A percentile compares a stretch with the other conserved stretches of the same genome.
Evolutionary conservation across 2,888 invertebrate genomes (phyloP).

Genomic region (Seira ritae): DNA sequence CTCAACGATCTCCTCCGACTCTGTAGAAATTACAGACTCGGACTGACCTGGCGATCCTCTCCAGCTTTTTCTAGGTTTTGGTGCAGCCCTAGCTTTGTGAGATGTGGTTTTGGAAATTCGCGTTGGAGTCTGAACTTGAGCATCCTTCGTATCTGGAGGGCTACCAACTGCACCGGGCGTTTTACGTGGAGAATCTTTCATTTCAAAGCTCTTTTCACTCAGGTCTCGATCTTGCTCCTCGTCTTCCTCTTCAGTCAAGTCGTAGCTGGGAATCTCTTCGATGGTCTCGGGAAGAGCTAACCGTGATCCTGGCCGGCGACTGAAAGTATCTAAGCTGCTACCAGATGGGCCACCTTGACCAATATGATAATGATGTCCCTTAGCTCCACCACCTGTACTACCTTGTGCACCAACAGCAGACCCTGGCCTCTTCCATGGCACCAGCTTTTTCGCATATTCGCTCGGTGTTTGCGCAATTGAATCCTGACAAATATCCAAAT

Average conservation of each 20-base stretch:
- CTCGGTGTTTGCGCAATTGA: slow-evolving; percentile 67
- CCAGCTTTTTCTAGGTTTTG: slow-evolving; percentile 52
- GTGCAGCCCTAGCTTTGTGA: slow-evolving; percentile 44
- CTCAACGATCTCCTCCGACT: slow-evolving; percentile 64
- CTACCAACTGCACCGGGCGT: not conserved
- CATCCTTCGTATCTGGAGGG: slow-evolving; percentile 53
- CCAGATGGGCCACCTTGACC: not conserved
- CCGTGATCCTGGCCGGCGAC: slow-evolving; percentile 32
- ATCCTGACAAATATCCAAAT: slow-evolving; percentile 71
- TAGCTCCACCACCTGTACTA: not conserved
- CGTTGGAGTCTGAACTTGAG: slow-evolving; percentile 65
- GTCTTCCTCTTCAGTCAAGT: slow-evolving; percentile 31
- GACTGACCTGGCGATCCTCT: slow-evolving; percentile 48
- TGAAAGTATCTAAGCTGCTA: not conserved
- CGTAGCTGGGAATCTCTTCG: slow-evolving; percentile 57
- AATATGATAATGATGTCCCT: not conserved
- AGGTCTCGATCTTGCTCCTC: slow-evolving; percentile 64
- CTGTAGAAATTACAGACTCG: slow-evolving; percentile 60
- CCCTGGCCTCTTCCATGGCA: slow-evolving; percentile 58
- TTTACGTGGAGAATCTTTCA: slow-evolving; percentile 37
- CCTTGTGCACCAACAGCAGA: slow-evolving; percentile 36
- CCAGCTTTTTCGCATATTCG: slow-evolving; percentile 68
- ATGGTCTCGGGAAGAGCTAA: slow-evolving; percentile 55
- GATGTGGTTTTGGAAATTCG: slow-evolving; percentile 41
- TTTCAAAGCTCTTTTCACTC: slow-evolving; percentile 64